These are phyloP conservation scores for Margarornis squamiger DNA, from an alignment of 2,797 vertebrate genomes.

Conservation along the genomic window DNA sequence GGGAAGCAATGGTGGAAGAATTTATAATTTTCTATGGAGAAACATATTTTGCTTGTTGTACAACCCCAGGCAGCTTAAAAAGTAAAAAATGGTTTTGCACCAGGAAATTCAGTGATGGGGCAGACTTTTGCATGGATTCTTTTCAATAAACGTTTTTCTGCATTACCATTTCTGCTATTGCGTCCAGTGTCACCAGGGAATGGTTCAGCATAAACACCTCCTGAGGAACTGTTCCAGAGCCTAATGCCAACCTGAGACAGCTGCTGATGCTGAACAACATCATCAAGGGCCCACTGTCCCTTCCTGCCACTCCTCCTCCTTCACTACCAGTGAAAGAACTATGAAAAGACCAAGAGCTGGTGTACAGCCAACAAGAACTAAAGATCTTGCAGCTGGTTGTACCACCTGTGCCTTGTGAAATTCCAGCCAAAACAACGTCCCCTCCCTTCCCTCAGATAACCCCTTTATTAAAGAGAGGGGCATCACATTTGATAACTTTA, in stretches of 20 bases:
- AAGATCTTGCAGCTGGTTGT: conserved; percentile 84
- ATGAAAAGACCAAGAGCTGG: conserved; percentile 83
- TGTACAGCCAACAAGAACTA: conserved; percentile 82
- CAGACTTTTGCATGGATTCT: conserved; percentile 14
- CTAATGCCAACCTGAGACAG: conserved; percentile 82
- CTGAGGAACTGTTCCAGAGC: conserved; percentile 72
- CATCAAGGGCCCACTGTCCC: conserved; percentile 79
- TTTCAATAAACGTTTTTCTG: conserved; percentile 9
- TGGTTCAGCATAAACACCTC: conserved; percentile 68
- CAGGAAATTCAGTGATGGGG: neutral
- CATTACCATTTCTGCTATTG: conserved; percentile 29
- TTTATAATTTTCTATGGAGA: neutral
- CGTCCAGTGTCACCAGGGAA: conserved; percentile 64
- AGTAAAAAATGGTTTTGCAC: neutral
- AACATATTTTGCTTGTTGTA: neutral
- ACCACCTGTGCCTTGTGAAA: conserved; percentile 84
- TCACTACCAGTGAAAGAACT: conserved; percentile 77
- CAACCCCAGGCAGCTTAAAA: neutral
- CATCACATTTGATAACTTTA: conserved; percentile 68
- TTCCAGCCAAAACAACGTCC: conserved; percentile 82
- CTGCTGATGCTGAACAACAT: conserved; percentile 78
- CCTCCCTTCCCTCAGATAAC: conserved; percentile 75
- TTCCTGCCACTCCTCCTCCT: conserved; percentile 80
- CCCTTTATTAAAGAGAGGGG: conserved; percentile 66
- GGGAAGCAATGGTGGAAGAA: neutral